phyloP scores from a whole-genome alignment of 2,797 vertebrate species.

The Vireo griseus region DNA sequence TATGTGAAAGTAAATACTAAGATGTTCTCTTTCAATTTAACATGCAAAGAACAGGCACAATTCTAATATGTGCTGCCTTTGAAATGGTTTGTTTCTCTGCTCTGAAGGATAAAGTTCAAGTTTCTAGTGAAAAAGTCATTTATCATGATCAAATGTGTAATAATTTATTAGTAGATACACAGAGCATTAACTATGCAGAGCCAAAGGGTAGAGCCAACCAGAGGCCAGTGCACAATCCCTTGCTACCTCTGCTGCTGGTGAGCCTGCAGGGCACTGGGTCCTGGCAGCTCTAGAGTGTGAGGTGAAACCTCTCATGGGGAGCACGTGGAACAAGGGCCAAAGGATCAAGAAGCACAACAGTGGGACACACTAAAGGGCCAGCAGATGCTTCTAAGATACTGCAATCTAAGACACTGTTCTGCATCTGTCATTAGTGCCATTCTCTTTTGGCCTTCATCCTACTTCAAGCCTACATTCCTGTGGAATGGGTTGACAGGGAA shows the following conservation, averaged over 20 bases:
- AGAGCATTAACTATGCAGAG: background rate
- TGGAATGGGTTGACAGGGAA: background rate
- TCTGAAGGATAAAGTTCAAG: background rate
- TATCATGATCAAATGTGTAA: background rate
- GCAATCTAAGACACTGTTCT: background rate
- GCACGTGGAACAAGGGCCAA: background rate
- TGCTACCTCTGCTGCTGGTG: rapidly evolving
- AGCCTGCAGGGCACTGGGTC: background rate
- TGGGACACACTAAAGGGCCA: background rate
- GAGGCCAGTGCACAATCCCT: background rate
- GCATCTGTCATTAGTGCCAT: background rate
- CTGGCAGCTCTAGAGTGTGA: background rate
- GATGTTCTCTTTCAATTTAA: background rate
- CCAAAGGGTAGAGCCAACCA: background rate
- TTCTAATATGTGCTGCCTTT: background rate
- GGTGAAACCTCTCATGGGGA: background rate
- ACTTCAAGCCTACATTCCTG: background rate
- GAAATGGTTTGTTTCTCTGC: background rate
- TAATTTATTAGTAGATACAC: background rate
- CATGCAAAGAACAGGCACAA: background rate
- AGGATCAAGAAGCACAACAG: background rate
- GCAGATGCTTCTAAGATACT: background rate
- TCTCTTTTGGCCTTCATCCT: background rate
- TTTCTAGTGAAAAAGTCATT: background rate
- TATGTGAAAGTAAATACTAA: background rate